A percentile compares a stretch with the other conserved stretches of the same genome.
Evolutionary conservation across 1,140 invertebrate genomes (phyloP).

Genomic region (Homalodisca vitripennis): DNA sequence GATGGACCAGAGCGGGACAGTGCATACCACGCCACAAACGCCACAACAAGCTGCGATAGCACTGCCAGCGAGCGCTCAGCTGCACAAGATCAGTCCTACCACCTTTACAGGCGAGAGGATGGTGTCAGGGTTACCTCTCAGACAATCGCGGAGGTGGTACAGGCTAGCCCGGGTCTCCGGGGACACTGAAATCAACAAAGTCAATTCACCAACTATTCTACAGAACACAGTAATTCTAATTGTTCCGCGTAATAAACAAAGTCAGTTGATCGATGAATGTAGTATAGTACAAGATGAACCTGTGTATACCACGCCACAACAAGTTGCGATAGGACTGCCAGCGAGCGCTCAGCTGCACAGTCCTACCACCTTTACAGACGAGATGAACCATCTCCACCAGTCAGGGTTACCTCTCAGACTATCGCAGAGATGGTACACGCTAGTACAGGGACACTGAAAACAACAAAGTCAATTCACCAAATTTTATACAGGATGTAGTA

Average conservation of each 20-base stretch:
- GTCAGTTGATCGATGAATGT: too few species aligned
- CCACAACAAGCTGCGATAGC: background rate
- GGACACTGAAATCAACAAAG: background rate
- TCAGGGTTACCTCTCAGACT: constrained; percentile 58
- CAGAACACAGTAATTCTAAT: background rate
- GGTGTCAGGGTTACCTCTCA: constrained; percentile 57
- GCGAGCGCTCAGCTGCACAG: background rate
- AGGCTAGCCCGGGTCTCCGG: constrained; percentile 41
- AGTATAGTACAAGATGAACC: too few species aligned
- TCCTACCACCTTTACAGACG: background rate
- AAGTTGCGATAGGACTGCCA: background rate
- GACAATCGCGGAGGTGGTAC: constrained; percentile 57
- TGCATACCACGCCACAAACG: background rate
- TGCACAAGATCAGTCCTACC: background rate
- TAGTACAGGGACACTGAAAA: background rate
- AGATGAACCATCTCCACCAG: too few species aligned
- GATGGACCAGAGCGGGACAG: too few species aligned
- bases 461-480: background rate
- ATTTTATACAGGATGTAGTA: background rate
- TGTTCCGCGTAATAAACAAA: too few species aligned
- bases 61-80: background rate
- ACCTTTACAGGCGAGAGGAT: too few species aligned
- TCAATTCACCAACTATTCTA: background rate
- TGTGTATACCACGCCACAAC: background rate
- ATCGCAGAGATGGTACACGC: constrained; percentile 57